These are phyloP conservation scores for Cecropterus lyciades DNA, from an alignment of 1,140 invertebrate genomes.

Conservation along the genomic window DNA sequence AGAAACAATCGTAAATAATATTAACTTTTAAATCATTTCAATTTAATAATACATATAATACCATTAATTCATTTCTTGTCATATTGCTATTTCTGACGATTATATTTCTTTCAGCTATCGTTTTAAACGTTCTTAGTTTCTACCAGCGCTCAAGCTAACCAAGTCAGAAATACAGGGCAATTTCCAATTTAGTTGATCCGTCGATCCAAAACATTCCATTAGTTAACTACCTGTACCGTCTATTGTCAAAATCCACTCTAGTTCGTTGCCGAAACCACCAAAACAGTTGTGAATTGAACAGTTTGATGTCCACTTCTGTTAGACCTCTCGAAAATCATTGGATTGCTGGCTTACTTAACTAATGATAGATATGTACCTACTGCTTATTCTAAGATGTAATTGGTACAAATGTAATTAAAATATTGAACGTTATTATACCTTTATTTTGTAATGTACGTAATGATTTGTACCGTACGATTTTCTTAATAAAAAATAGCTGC, in stretches of 20 bases:
- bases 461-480: no score
- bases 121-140: neutral
- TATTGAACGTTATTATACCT: no score
- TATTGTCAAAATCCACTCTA: conserved; percentile 77
- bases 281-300: conserved; percentile 66
- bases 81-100: no score
- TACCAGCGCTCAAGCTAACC: conserved; percentile 41
- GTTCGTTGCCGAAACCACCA: conserved; percentile 59
- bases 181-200: conserved; percentile 50
- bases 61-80: no score
- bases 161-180: conserved; percentile 36
- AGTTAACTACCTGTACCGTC: conserved; percentile 58
- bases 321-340: conserved; percentile 37
- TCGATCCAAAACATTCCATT: conserved; percentile 65
- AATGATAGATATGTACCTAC: neutral
- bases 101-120: no score
- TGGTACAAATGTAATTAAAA: no score
- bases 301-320: conserved; percentile 47
- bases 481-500: no score
- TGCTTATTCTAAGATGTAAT: no score
- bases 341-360: conserved; percentile 22
- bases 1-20: no score
- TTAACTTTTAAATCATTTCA: no score
- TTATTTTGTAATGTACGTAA: no score
- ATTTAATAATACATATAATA: no score